Conservation (phyloP, 2,888 invertebrate species). For the Drosophila subsilvestris region DNA sequence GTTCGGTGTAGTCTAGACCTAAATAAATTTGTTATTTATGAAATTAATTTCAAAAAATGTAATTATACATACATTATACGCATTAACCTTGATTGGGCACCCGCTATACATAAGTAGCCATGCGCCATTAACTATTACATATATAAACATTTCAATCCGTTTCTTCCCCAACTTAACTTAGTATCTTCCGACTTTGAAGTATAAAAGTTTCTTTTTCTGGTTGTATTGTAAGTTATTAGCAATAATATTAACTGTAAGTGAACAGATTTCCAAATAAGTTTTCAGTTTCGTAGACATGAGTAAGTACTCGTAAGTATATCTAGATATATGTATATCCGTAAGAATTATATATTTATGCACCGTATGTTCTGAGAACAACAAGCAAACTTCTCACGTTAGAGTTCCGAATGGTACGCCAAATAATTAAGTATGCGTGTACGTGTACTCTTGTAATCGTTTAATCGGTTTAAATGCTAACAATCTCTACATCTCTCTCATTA, state of each 20-base stretch:
- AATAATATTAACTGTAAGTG: constrained; percentile 45
- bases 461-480: constrained; percentile 73
- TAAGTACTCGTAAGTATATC: constrained; percentile 34
- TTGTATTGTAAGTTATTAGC: constrained; percentile 22
- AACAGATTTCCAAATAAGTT: constrained; percentile 56
- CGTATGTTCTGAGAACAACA: constrained; percentile 53
- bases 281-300: constrained; percentile 46
- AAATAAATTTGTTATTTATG: constrained; percentile 60
- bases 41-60: constrained; percentile 68
- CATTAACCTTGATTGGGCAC: constrained; percentile 31
- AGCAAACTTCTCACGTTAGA: constrained; percentile 39
- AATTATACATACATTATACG: constrained; percentile 53
- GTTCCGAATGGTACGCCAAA: constrained; percentile 39
- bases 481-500: constrained; percentile 77
- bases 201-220: constrained; percentile 55
- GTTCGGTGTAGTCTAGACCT: constrained; percentile 59
- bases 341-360: constrained; percentile 64
- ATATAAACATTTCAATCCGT: constrained; percentile 12
- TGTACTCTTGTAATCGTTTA: constrained; percentile 36
- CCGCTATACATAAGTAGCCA: not conserved
- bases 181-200: constrained; percentile 49
- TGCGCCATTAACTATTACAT: not conserved
- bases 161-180: constrained; percentile 51
- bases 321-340: constrained; percentile 40
- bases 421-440: constrained; percentile 39